These are phyloP conservation scores for Rousettus madagascariensis DNA, from an alignment of 2,797 vertebrate species.

Conservation along the genomic window DNA sequence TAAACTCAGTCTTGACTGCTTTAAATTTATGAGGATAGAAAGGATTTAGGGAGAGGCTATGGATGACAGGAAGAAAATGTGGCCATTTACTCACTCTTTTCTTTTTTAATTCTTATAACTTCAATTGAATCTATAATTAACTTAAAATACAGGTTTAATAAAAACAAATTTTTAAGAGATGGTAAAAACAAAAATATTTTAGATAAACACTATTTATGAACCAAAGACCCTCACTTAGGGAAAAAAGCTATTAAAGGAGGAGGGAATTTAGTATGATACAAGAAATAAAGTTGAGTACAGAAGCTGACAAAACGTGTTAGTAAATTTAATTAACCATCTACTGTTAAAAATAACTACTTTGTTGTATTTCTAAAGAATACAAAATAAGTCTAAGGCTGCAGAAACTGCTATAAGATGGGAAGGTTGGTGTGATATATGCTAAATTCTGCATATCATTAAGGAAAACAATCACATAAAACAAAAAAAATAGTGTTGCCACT, in stretches of 20 bases:
- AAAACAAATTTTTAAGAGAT: neutral
- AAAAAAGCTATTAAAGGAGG: neutral
- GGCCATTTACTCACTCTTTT: neutral
- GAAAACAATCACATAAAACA: neutral
- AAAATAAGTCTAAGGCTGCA: neutral
- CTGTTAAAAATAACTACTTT: neutral
- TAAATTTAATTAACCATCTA: neutral
- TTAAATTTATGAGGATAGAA: neutral
- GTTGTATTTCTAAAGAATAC: neutral
- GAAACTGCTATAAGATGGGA: neutral
- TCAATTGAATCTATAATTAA: neutral
- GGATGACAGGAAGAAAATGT: neutral
- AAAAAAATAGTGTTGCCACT: neutral
- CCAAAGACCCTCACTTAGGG: neutral
- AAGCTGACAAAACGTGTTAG: conserved; percentile 8
- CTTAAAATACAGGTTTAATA: neutral
- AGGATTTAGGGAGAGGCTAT: neutral
- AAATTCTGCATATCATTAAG: neutral
- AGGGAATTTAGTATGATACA: neutral
- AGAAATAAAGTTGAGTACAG: neutral
- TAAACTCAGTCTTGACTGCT: neutral
- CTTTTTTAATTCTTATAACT: neutral
- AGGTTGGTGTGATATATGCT: neutral
- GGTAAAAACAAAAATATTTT: neutral
- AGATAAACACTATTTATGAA: neutral